Percentiles rank a stretch among this genome's conserved stretches.
These are phyloP conservation scores for Cassiopea xamachana DNA, from an alignment of 30 jellyfish, hydroid and myxozoan genomes.

Conservation along the genomic window DNA sequence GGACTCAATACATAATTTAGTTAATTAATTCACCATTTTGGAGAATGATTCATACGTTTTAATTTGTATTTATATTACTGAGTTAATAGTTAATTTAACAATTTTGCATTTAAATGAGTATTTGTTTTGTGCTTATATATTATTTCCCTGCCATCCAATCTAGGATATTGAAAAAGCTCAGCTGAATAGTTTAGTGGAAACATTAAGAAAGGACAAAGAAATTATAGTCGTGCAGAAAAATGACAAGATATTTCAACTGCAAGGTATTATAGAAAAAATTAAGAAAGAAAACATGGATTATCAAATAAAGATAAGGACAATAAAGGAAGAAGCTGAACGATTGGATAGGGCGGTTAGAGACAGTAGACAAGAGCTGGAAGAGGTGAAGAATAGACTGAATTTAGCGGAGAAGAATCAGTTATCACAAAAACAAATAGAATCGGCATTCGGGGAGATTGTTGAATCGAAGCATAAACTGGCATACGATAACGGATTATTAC, in stretches of 20 bases:
- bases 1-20: too few relatives aligned
- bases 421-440: constrained; percentile 79
- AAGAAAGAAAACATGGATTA: constrained; percentile 27
- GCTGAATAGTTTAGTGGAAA: constrained; percentile 34
- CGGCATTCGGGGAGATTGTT: constrained; percentile 62
- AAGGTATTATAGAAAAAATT: constrained; percentile 28
- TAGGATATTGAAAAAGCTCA: constrained; percentile 33
- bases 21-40: too few relatives aligned
- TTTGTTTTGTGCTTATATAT: too few relatives aligned
- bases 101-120: too few relatives aligned
- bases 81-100: too few relatives aligned
- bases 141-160: too few relatives aligned
- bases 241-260: constrained; percentile 26
- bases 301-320: constrained; percentile 3
- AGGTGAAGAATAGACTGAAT: constrained; percentile 20
- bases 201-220: constrained; percentile 61
- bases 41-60: too few relatives aligned
- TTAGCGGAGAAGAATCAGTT: constrained; percentile 58
- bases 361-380: constrained; percentile 35
- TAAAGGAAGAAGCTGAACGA: constrained; percentile 38
- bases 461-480: constrained; percentile 70
- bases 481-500: constrained; percentile 80
- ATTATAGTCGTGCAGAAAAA: constrained; percentile 26
- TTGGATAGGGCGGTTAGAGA: background rate
- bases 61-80: too few relatives aligned